Percentiles rank a stretch among this genome's conserved stretches.
Evolutionary conservation across 2,797 vertebrate species (phyloP).

Genomic region (Macroramphosus scolopax): DNA sequence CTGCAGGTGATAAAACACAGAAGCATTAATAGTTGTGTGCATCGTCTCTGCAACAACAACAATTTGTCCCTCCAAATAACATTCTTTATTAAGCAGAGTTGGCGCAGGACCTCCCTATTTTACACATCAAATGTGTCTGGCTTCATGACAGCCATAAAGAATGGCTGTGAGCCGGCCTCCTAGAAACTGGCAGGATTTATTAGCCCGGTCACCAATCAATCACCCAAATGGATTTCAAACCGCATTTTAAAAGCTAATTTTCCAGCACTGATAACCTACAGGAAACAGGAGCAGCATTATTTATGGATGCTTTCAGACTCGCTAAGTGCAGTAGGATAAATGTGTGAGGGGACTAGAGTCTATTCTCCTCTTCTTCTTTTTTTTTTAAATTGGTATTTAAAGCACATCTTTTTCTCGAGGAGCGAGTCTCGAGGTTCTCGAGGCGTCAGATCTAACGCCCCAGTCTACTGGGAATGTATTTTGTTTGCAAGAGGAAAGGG

Average conservation of each 20-base stretch:
- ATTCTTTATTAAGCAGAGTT: slow-evolving; percentile 67
- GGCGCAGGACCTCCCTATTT: slow-evolving; percentile 68
- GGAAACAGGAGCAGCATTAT: slow-evolving; percentile 76
- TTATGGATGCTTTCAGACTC: slow-evolving; percentile 75
- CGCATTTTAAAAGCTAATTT: slow-evolving; percentile 89
- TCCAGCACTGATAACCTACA: slow-evolving; percentile 81
- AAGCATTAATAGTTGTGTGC: slow-evolving; percentile 18
- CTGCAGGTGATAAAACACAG: slow-evolving; percentile 13
- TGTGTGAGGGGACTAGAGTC: slow-evolving; percentile 48
- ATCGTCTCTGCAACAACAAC: slow-evolving; percentile 55
- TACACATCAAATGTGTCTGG: slow-evolving; percentile 71
- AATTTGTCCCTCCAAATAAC: slow-evolving; percentile 61
- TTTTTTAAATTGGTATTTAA: slow-evolving; percentile 59
- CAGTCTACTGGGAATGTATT: slow-evolving; percentile 52
- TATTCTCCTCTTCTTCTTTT: slow-evolving; percentile 34
- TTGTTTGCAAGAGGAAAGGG: slow-evolving; percentile 57
- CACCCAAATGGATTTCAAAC: slow-evolving; percentile 85
- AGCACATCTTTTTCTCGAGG: slow-evolving; percentile 51
- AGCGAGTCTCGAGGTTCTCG: slow-evolving; percentile 34
- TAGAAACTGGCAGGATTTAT: slow-evolving; percentile 81
- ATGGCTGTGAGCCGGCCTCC: slow-evolving; percentile 69
- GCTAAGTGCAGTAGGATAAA: slow-evolving; percentile 76
- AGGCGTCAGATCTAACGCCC: slow-evolving; percentile 57
- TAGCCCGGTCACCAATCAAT: slow-evolving; percentile 81
- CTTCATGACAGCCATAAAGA: slow-evolving; percentile 79